Percentiles rank a stretch among this genome's conserved stretches.
These are phyloP conservation scores for Oreotrochilus melanogaster DNA, from an alignment of 2,113 vertebrate species.

Conservation along the genomic window DNA sequence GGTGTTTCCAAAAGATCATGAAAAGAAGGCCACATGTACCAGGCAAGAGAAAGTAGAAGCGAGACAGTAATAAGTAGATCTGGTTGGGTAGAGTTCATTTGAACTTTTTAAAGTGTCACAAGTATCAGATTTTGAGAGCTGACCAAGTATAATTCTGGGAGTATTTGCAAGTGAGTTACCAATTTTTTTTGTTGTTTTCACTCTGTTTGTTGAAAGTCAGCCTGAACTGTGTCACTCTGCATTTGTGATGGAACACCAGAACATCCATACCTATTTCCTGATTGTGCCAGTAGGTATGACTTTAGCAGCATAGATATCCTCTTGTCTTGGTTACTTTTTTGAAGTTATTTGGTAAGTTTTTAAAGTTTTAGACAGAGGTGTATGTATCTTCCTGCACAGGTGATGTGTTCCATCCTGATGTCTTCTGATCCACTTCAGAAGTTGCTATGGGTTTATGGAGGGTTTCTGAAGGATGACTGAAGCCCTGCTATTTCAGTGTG, in stretches of 20 bases:
- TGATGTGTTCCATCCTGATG: not conserved
- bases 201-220: not conserved
- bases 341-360: not conserved
- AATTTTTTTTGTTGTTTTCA: not conserved
- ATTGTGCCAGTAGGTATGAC: not conserved
- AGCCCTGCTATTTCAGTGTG: not conserved
- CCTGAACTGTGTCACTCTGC: not conserved
- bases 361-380: not conserved
- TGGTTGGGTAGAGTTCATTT: not conserved
- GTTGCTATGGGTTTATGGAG: not conserved
- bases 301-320: not conserved
- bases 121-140: not conserved
- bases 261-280: not conserved
- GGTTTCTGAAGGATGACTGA: not conserved
- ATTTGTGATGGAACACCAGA: not conserved
- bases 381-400: not conserved
- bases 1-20: not conserved
- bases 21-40: not conserved
- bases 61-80: not conserved
- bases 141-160: not conserved
- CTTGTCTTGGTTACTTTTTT: not conserved
- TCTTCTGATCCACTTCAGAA: not conserved
- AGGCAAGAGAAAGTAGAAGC: slow-evolving; percentile 1
- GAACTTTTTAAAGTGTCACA: not conserved
- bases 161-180: not conserved